Evolutionary conservation across 53 echinoderm and acorn worm species (phyloP).

Genomic region (Arbacia lixula): DNA sequence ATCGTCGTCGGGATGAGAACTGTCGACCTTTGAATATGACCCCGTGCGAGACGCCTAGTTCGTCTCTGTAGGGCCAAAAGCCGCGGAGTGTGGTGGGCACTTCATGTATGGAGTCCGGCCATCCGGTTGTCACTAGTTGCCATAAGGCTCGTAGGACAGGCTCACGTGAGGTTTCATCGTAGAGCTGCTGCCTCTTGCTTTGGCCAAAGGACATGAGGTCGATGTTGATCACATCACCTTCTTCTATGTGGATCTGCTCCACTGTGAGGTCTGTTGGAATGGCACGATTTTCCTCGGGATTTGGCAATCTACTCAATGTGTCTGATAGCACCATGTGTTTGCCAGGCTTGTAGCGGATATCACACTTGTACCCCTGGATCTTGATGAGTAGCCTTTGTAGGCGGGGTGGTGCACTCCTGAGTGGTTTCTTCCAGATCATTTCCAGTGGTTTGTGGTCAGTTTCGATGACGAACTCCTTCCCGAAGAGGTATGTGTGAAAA

Average conservation of each 20-base stretch:
- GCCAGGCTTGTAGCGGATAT: conserved; percentile 59
- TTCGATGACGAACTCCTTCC: conserved; percentile 57
- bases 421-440: conserved; percentile 64
- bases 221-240: background rate
- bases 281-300: conserved; percentile 15
- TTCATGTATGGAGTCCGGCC: conserved; percentile 53
- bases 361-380: conserved; percentile 70
- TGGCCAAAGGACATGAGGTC: conserved; percentile 69
- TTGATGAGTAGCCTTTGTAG: conserved; percentile 70
- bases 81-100: conserved; percentile 16
- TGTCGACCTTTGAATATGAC: conserved; percentile 41
- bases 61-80: conserved; percentile 57
- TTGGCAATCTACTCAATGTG: conserved; percentile 68
- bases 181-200: conserved; percentile 38
- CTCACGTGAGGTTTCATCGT: conserved; percentile 33
- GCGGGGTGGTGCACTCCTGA: conserved; percentile 64
- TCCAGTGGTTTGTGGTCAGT: conserved; percentile 75
- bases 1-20: conserved; percentile 55
- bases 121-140: conserved; percentile 31
- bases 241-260: conserved; percentile 19
- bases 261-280: conserved; percentile 45
- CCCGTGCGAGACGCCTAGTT: conserved; percentile 34
- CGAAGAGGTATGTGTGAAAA: conserved; percentile 68
- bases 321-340: conserved; percentile 64
- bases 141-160: conserved; percentile 8